Base-by-base conservation (phyloP, 2,113 vertebrate genomes). In the Sorex fumeus region DNA sequence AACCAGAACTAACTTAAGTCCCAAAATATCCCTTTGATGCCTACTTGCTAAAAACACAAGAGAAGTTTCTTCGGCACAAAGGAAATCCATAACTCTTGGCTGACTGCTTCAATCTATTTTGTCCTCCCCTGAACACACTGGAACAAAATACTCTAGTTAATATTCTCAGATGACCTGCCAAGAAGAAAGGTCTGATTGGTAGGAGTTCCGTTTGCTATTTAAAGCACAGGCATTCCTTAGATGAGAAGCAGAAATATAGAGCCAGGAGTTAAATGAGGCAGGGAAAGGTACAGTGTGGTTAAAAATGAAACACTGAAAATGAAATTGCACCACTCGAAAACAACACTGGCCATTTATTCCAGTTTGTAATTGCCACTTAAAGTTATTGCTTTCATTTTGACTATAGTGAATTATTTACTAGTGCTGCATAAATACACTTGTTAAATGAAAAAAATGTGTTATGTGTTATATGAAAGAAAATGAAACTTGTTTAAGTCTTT, bases 391-490 rank as follows among this genome's bases (percentile, higher is more conserved):
- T 90, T 93, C 79, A 53, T 91, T 88, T 72, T 74, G 78, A 82
- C n/a, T 62, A 28, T 43, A 36, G 88, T 95, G 88, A 88, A 96
- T 95, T 92, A 91, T 76, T 88, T 94, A 93, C 83, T 93, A 89
- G 71, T 32, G n/a, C 40, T 75, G 25, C 9, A 67, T 94, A 92
- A 60, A 83, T 95, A 93, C 83, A 88, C 50, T 94, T 64, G 13
- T 71, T 79, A 90, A 72, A 83, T 88, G n/a, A 83, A 80, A 95
- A 53, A 81, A 76, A 81, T n/a, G 8, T 91, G 43, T 67, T 30
- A 62, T 25, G 18, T 66, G 27, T 72, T 84, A 8, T 75, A 34
- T 30, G 32, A 30, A 12, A 36, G 50, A 8, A 30, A 80, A 77
- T 81, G 32, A 70, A 84, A 50, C 74, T 27, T 76, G 15, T 75